Evolutionary conservation across 2,113 vertebrate species (phyloP), one percentile per base, ranked within the genome.

Genomic region (Syngnathus floridae): DNA sequence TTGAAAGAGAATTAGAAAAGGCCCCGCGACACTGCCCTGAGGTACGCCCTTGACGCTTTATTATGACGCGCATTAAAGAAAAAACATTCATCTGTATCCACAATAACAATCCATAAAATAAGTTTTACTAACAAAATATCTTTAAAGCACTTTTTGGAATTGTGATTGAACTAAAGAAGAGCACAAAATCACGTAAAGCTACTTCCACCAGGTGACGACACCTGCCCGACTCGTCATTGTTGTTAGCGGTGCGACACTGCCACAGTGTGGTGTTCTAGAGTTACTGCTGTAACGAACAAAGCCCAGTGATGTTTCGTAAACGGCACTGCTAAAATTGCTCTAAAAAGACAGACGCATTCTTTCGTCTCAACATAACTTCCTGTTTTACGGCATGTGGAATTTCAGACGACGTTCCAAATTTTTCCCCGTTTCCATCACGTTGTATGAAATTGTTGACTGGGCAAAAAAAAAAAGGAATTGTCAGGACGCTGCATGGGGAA

Each of bases 361-460:
- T 46, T 17, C 14, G 16, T 46, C 16, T 16, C 48, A 49, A 19
- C 43, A 45, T n/a, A 49, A 49, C 19, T n/a, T 49, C 48, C 19
- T 49, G 48, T 17, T 17, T 5, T 46, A 46, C 45, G 12, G 45
- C 41, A 14, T 16, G 41, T 45, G 41, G 10, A 45, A 45, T 14
- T 11, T 45, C 41, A 45, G 11, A 41, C 2, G 7, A 41, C 11
- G 13, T 4, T 17, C 46, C 14, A 49, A n/a, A 49, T 49, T 22
- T 26, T 13, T 5, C 17, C 57, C 58, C 6, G 93, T 97, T 98
- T 97, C 96, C 94, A 97, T 97, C 95, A 93, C 93, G 95, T 95
- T 94, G 95, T 97, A 96, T 98, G 97, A 97, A 97, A 97, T 95
- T 94, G 95, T 97, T 96, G 96, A 98, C 95, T 93, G 95, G 95